Percentiles rank a stretch among this genome's conserved stretches.
phyloP scores from a whole-genome alignment of 2,888 invertebrate genomes.

The Pammene aurita region DNA sequence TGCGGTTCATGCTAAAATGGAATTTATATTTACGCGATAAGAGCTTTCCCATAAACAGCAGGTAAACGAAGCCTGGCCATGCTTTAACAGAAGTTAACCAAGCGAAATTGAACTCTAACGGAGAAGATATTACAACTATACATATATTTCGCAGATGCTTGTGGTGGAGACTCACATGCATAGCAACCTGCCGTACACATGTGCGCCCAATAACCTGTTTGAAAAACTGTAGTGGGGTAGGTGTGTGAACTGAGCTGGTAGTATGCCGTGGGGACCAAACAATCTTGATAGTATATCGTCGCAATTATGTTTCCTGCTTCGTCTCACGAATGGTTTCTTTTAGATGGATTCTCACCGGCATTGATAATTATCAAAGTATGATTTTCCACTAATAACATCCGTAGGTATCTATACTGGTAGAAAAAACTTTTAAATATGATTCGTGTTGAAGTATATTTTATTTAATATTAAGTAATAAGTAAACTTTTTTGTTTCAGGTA shows the following conservation, averaged over 20 bases:
- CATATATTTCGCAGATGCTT: not conserved
- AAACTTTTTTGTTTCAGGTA: too few species aligned
- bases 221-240: conserved; percentile 57
- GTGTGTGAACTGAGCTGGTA: conserved; percentile 62
- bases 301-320: conserved; percentile 23
- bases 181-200: conserved; percentile 50
- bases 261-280: conserved; percentile 44
- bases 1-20: conserved; percentile 6
- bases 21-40: conserved; percentile 14
- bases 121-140: not conserved
- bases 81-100: not conserved
- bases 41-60: conserved; percentile 17
- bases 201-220: conserved; percentile 60
- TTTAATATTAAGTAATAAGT: too few species aligned
- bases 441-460: too few species aligned
- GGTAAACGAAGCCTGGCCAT: conserved; percentile 5
- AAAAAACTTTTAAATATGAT: too few species aligned
- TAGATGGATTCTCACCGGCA: not conserved
- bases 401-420: too few species aligned
- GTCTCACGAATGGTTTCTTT: conserved; percentile 10
- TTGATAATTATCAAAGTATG: too few species aligned
- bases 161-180: conserved; percentile 50
- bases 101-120: conserved; percentile 8
- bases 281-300: conserved; percentile 53
- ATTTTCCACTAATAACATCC: too few species aligned